phyloP scores from a whole-genome alignment of 2,888 invertebrate species.

The Ichneumoninae sp. region DNA sequence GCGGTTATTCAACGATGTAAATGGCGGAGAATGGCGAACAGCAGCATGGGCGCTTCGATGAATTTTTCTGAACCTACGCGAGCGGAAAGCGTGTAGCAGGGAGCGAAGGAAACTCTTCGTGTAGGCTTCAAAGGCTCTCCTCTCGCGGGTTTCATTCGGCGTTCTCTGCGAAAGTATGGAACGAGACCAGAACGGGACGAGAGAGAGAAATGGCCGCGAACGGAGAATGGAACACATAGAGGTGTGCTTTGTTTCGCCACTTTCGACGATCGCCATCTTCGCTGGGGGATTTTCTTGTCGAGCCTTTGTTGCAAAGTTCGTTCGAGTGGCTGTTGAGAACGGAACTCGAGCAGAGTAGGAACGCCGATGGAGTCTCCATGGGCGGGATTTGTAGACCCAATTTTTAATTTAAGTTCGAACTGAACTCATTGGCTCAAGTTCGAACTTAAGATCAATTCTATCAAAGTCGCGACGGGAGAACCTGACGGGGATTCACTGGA shows the following conservation, averaged over 20 bases:
- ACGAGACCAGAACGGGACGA: conserved; percentile 12
- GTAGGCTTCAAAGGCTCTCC: not conserved
- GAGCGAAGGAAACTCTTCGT: conserved; percentile 27
- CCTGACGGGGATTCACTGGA: not conserved
- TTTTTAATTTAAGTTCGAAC: not conserved
- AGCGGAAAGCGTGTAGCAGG: conserved; percentile 44
- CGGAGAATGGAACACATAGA: conserved; percentile 31
- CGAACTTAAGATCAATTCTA: not conserved
- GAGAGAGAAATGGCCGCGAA: not conserved
- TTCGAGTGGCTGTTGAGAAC: conserved; percentile 20
- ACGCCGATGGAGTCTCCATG: not conserved
- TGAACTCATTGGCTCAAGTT: not conserved
- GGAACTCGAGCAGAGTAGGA: not conserved
- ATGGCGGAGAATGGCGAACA: conserved; percentile 16
- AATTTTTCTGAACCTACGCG: conserved; percentile 34
- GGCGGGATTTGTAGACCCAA: not conserved
- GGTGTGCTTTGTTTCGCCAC: conserved; percentile 45
- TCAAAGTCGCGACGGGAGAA: not conserved
- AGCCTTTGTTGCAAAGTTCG: conserved; percentile 35
- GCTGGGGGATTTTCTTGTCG: conserved; percentile 24
- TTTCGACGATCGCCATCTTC: conserved; percentile 42
- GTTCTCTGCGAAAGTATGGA: conserved; percentile 1
- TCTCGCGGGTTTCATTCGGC: not conserved
- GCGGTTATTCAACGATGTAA: conserved; percentile 42
- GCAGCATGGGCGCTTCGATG: not conserved